Conservation (phyloP, 2,888 invertebrate genomes). For the Drosophila monieri region DNA sequence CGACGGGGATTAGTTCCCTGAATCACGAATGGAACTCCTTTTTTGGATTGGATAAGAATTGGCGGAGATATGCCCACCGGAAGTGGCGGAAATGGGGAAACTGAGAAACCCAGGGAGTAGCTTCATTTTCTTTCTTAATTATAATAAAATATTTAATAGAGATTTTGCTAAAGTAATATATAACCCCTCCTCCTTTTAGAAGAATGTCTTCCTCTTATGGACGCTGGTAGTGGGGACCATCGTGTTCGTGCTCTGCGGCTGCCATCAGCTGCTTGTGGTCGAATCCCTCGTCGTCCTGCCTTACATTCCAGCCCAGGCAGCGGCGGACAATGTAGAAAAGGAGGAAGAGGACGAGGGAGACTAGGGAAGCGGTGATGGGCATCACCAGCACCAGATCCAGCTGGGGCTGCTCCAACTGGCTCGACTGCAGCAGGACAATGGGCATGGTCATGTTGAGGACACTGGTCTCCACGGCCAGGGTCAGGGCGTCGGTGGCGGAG, state of each 20-base stretch:
- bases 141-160: neutral
- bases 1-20: no score
- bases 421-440: conserved; percentile 91
- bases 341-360: conserved; percentile 93
- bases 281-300: conserved; percentile 50
- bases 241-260: conserved; percentile 27
- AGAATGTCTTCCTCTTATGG: no score
- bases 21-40: no score
- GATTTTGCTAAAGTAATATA: no score
- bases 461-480: conserved; percentile 94
- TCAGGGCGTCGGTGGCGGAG: conserved; percentile 87
- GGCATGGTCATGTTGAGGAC: conserved; percentile 95
- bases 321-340: conserved; percentile 86
- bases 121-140: no score
- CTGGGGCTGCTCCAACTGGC: conserved; percentile 89
- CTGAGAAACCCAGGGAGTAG: no score
- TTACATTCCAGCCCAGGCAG: conserved; percentile 76
- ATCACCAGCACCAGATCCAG: conserved; percentile 93
- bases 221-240: conserved; percentile 12
- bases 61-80: no score
- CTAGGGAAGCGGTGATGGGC: conserved; percentile 93
- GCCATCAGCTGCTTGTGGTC: conserved; percentile 53
- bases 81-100: no score
- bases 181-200: no score
- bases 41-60: no score